Conservation (phyloP, 2,797 vertebrate species). For the Muscicapa striata region DNA sequence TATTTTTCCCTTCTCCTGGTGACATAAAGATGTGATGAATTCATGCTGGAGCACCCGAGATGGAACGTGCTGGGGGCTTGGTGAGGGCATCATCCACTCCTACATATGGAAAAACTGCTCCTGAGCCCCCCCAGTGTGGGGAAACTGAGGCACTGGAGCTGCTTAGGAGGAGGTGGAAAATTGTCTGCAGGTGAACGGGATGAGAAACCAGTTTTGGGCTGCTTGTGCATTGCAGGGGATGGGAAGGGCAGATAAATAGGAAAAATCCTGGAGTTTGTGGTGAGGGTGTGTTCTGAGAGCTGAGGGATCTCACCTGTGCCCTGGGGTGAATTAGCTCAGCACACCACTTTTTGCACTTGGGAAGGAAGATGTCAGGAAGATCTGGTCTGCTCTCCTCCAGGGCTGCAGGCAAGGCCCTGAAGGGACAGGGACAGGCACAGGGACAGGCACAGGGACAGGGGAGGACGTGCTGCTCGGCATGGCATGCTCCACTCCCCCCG, state of each 20-base stretch:
- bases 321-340: rapidly evolving
- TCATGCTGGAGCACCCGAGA: background rate
- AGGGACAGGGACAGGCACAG: background rate
- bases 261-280: background rate
- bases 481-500: background rate
- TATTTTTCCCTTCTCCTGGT: background rate
- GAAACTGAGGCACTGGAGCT: background rate
- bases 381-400: background rate
- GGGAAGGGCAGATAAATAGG: rapidly evolving
- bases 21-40: background rate
- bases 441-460: background rate
- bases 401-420: background rate
- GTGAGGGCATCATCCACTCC: rapidly evolving
- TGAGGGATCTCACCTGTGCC: background rate
- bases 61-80: background rate
- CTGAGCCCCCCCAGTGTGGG: background rate
- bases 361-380: background rate
- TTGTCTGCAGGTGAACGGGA: background rate
- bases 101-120: background rate
- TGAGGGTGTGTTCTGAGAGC: background rate
- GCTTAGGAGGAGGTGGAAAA: background rate
- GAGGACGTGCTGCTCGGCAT: background rate
- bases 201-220: background rate
- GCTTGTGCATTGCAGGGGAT: rapidly evolving
- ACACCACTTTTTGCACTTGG: rapidly evolving